A percentile compares a stretch with the other conserved stretches of the same genome.
These are phyloP conservation scores for Acanthaster planci DNA, from an alignment of 35 echinoderm and acorn worm genomes.

Conservation along the genomic window DNA sequence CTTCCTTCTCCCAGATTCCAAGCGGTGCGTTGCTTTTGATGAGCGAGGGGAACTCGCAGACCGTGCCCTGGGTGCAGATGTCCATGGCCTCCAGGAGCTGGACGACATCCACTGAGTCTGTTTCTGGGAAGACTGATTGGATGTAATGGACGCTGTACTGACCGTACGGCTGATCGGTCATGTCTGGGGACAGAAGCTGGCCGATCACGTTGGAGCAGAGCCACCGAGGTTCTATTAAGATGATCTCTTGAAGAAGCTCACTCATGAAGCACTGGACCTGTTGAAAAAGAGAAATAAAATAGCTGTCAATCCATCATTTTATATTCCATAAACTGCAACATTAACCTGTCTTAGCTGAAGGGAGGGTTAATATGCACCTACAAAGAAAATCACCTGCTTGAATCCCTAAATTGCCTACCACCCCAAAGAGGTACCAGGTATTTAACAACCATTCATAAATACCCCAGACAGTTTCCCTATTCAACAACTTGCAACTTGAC, in stretches of 20 bases:
- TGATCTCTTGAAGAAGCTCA: slow-evolving; percentile 90
- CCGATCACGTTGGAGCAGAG: slow-evolving; percentile 77
- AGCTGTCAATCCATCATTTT: background rate
- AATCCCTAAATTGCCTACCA: no score
- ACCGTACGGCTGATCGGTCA: slow-evolving; percentile 78
- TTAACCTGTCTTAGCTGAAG: no score
- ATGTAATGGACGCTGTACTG: slow-evolving; percentile 97
- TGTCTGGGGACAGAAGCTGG: slow-evolving; percentile 72
- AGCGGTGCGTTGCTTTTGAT: slow-evolving; percentile 63
- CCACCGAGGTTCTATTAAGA: slow-evolving; percentile 92
- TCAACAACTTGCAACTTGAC: no score
- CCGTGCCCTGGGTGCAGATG: slow-evolving; percentile 81
- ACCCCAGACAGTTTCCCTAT: no score
- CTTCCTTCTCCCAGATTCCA: slow-evolving; percentile 84
- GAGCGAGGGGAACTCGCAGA: slow-evolving; percentile 91
- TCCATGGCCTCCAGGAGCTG: slow-evolving; percentile 94
- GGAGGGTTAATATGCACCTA: no score
- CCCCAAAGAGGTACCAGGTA: no score
- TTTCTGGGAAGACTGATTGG: slow-evolving; percentile 81
- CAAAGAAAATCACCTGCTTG: no score
- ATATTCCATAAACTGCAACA: no score
- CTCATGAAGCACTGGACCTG: slow-evolving; percentile 97
- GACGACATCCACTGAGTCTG: slow-evolving; percentile 74
- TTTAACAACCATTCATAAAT: no score
- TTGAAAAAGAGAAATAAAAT: slow-evolving; percentile 7